These are phyloP conservation scores for Cheilosia grossa DNA, from an alignment of 2,888 invertebrate genomes.

Conservation along the genomic window DNA sequence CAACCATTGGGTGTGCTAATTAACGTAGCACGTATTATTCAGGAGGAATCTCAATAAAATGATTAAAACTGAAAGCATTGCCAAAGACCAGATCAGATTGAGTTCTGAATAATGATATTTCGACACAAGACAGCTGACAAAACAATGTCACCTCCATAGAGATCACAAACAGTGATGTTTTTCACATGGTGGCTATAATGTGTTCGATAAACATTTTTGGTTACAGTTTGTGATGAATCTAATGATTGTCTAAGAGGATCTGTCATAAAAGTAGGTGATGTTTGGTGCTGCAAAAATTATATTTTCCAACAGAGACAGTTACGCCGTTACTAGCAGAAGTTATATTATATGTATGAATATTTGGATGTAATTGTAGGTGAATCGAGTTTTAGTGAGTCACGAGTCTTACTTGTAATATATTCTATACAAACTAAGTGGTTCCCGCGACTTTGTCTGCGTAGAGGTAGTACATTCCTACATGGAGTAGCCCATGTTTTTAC, in stretches of 20 bases:
- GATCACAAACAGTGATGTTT: slow-evolving; percentile 8
- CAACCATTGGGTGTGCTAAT: slow-evolving; percentile 29
- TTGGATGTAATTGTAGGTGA: slow-evolving; percentile 9
- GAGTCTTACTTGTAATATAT: slow-evolving; percentile 11
- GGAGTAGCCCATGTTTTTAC: too few species aligned
- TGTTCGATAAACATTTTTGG: slow-evolving; percentile 25
- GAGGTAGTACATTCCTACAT: too few species aligned
- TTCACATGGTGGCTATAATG: slow-evolving; percentile 38
- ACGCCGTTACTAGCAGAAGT: neutral
- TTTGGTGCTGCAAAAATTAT: neutral
- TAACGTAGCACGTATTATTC: slow-evolving; percentile 40
- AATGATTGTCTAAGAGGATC: neutral
- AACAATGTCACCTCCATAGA: slow-evolving; percentile 5
- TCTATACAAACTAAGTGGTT: neutral
- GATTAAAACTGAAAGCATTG: slow-evolving; percentile 1
- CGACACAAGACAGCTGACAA: slow-evolving; percentile 11
- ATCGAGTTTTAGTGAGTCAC: slow-evolving; percentile 25
- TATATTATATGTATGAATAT: neutral
- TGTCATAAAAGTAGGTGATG: slow-evolving; percentile 13
- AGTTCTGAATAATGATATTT: slow-evolving; percentile 24
- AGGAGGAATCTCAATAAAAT: slow-evolving; percentile 21
- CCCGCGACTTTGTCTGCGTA: too few species aligned
- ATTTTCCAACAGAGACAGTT: neutral
- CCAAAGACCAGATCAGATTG: neutral
- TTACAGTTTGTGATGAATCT: slow-evolving; percentile 11